Base-by-base conservation (phyloP, 2,113 vertebrate species). In the Miniopterus natalensis region DNA sequence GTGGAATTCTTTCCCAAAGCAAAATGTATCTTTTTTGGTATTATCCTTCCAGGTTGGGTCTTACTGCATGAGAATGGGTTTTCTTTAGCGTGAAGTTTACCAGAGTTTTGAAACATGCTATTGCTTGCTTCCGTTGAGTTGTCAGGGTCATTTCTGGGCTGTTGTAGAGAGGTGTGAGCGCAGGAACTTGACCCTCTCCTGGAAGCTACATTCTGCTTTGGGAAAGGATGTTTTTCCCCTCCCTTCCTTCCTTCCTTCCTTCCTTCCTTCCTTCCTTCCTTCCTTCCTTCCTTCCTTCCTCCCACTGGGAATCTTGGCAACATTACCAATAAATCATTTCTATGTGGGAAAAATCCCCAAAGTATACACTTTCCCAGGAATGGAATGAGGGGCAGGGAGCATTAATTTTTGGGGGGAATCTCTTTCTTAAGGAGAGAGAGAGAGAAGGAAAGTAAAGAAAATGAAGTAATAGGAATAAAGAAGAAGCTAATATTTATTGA, bases 1-100 rank as follows among this genome's bases (percentile, higher is more conserved):
- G 57, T 87, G n/a, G 53, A 91, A 68, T 84, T 93, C 51, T 93
- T 96, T 86, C 23, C 51, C 84, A 86, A 92, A 91, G 57, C n/a
- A 59, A 94, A 78, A 92, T 20, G 27, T 42, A 70, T 83, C 55
- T 74, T 57, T 79, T 88, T 79, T 93, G 45, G 78, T 78, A 57
- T 55, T 89, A 8, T 63, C 79, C 51, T 83, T 91, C 21, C 5
- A 42, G 63, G 23, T 23, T 77, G 74, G 66, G 25, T 73, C 66
- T 93, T 61, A 59, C 3, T 59, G 9, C 0, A 10, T 42, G 18
- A 96, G 36, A 40, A 74, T 31, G 53, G 20, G 3, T 6, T 90
- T 90, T 71, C 53, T 88, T 59, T 59, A 42, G 36, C 61, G 59
- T 49, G 57, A 71, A 5, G 21, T 42, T 57, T 21, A 23, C 13